A percentile compares a stretch with the other conserved stretches of the same genome.
Conservation (phyloP, 2,113 vertebrate species). For the Eclectus roratus region DNA sequence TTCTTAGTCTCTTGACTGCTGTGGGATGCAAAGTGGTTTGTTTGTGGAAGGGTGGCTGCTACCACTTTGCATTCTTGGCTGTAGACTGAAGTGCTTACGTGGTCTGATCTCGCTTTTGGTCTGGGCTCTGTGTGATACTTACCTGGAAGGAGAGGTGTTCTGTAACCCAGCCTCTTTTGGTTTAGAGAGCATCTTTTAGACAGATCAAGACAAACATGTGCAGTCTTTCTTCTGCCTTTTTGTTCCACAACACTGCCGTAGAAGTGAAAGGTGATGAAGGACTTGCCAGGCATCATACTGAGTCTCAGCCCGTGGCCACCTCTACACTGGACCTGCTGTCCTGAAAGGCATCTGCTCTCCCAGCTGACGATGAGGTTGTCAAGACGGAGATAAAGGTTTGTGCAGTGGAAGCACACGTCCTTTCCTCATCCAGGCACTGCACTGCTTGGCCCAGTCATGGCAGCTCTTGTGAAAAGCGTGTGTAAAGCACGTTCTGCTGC, state of each 20-base stretch:
- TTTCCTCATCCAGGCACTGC: accelerated
- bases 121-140: background rate
- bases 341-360: background rate
- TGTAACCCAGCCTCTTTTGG: background rate
- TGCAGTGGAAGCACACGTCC: background rate
- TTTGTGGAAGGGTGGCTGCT: background rate
- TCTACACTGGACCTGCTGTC: background rate
- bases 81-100: background rate
- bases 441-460: background rate
- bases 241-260: accelerated
- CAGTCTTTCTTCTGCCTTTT: background rate
- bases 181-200: background rate
- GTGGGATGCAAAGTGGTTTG: background rate
- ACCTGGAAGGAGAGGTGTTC: background rate
- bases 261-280: background rate
- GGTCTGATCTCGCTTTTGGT: background rate
- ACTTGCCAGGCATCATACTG: background rate
- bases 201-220: background rate
- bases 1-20: background rate
- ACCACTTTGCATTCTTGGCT: background rate
- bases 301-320: background rate
- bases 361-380: background rate
- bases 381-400: background rate
- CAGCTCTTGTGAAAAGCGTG: background rate
- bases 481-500: accelerated